Evolutionary conservation across 2,888 invertebrate genomes (phyloP).

Genomic region (Oeneis ivallda): DNA sequence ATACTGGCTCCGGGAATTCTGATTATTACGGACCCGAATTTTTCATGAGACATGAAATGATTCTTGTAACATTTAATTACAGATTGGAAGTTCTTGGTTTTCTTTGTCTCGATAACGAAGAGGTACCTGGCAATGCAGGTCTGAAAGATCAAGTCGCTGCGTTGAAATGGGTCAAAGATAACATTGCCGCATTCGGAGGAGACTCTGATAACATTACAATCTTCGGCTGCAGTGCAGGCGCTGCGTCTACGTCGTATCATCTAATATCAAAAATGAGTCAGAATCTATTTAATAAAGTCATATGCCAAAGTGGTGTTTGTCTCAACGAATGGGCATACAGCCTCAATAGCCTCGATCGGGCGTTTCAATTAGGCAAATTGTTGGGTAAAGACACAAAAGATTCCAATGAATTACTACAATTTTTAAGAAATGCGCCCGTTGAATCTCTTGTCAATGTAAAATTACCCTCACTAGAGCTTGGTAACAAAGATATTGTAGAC

Average conservation of each 20-base stretch:
- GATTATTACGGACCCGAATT: slow-evolving; percentile 77
- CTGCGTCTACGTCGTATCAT: slow-evolving; percentile 65
- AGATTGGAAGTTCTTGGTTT: slow-evolving; percentile 76
- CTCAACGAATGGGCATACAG: slow-evolving; percentile 72
- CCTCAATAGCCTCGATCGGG: slow-evolving; percentile 60
- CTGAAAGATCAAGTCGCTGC: slow-evolving; percentile 77
- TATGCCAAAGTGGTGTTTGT: slow-evolving; percentile 77
- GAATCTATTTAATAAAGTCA: slow-evolving; percentile 72
- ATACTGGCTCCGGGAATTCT: slow-evolving; percentile 75
- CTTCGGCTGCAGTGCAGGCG: slow-evolving; percentile 76
- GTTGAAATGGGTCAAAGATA: slow-evolving; percentile 72
- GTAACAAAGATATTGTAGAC: slow-evolving; percentile 60
- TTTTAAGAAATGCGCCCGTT: slow-evolving; percentile 57
- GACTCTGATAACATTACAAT: slow-evolving; percentile 69
- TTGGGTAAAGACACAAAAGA: slow-evolving; percentile 69
- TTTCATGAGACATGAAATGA: slow-evolving; percentile 66
- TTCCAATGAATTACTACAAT: slow-evolving; percentile 59
- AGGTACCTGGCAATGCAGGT: slow-evolving; percentile 76
- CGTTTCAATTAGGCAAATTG: slow-evolving; percentile 68
- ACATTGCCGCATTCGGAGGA: slow-evolving; percentile 70
- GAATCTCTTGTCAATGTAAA: slow-evolving; percentile 61
- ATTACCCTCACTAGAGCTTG: slow-evolving; percentile 55
- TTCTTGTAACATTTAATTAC: slow-evolving; percentile 76
- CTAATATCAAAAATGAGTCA: slow-evolving; percentile 69
- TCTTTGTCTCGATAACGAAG: slow-evolving; percentile 69